These are phyloP conservation scores for Heliconius hermathena DNA, from an alignment of 1,140 invertebrate species.

Conservation along the genomic window DNA sequence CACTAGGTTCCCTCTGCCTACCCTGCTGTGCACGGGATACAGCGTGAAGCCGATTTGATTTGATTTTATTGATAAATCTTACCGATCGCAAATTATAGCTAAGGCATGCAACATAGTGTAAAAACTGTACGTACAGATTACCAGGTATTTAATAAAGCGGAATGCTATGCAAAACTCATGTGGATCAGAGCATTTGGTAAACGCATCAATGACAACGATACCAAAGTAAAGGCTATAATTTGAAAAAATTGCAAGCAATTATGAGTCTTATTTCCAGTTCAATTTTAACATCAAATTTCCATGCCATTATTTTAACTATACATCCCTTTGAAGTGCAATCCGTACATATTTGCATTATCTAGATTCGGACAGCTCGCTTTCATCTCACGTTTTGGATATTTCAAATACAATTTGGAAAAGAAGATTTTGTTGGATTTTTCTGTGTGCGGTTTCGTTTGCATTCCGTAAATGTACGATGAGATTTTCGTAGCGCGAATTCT, in stretches of 20 bases:
- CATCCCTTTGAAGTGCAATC: slow-evolving; percentile 29
- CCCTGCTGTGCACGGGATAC: too few relatives aligned
- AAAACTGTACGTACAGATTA: background rate
- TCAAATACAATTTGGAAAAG: slow-evolving; percentile 73
- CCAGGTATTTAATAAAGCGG: background rate
- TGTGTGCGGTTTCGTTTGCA: slow-evolving; percentile 51
- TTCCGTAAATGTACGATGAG: slow-evolving; percentile 48
- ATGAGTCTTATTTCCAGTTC: background rate
- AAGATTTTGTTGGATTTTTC: slow-evolving; percentile 61
- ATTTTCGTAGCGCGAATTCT: slow-evolving; percentile 41
- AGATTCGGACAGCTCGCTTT: slow-evolving; percentile 65
- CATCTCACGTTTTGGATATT: slow-evolving; percentile 71
- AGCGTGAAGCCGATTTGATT: too few relatives aligned
- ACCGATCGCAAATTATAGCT: background rate
- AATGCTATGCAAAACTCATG: background rate
- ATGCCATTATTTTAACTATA: slow-evolving; percentile 10
- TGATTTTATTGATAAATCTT: too few relatives aligned
- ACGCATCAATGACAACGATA: slow-evolving; percentile 6
- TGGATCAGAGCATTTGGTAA: slow-evolving; percentile 16
- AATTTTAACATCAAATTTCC: slow-evolving; percentile 18
- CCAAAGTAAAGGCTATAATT: background rate
- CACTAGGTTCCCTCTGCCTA: too few relatives aligned
- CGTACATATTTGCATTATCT: slow-evolving; percentile 66
- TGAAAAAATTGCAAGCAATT: slow-evolving; percentile 1
- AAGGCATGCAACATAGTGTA: background rate